Evolutionary conservation across 2,888 invertebrate species (phyloP), one percentile per base, ranked within the genome.

Genomic region (Cepaea hortensis): DNA sequence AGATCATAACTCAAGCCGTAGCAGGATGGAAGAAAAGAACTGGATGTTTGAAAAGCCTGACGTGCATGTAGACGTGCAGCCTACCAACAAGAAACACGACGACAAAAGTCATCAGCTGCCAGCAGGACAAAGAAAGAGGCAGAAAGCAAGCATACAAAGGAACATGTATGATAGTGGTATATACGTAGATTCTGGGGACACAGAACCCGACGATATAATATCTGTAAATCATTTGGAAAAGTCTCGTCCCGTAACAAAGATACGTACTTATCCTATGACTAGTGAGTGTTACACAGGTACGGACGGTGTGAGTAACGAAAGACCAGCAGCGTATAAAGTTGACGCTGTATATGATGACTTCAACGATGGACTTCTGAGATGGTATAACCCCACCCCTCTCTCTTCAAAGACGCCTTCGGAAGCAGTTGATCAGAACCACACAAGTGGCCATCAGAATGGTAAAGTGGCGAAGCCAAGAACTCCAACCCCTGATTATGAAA

Each of bases 401-500:
- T 61, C 77, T 61, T 9, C n/a, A n/a, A 23, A 11, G n/a, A 55
- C 6, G 11, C 13, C 68, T 11, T 20, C 61, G n/a, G 23, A 79
- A 3, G 5, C 4, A 20, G 13, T 18, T 20, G 50, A 50, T 7
- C 6, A 13, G 18, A 50, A n/a, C 7, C 18, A 20, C 6, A 18
- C 15, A 5, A 76, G 15, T 18, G n/a, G 9, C 6, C 5, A 20
- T 11, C 18, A 50, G 18, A 76, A 50, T 3, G n/a, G 18, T 23
- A 9, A 46, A n/a, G 9, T 35, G 23, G 1, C 23, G 3, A 79
- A 62, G 13, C 81, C 81, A 46, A 65, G 62, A 23, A 68, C 81
- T 13, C 81, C 81, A 18, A n/a, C 81, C 4, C 81, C 81, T 20
- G 81, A 81, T 81, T 81, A 81, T n/a, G 65, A 18, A 15, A 48